Conservation (phyloP, 2,888 invertebrate species). For the Acleris laterana region DNA sequence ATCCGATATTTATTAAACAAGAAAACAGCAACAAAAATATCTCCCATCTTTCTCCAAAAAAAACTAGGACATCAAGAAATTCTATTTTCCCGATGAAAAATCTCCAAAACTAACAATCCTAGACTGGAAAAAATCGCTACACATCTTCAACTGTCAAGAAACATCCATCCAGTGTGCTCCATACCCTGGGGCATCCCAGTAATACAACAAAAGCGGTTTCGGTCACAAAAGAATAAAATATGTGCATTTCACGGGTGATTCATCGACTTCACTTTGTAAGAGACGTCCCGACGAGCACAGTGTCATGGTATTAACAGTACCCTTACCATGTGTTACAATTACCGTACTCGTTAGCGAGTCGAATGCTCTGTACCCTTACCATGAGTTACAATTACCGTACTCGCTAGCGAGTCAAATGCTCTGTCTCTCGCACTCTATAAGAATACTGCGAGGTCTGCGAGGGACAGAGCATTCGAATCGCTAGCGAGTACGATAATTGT, state of each 20-base stretch:
- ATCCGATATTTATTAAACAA: background rate
- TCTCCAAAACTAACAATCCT: conserved; percentile 2
- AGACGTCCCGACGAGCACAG: conserved; percentile 23
- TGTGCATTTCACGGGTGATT: conserved; percentile 48
- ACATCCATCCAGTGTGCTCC: conserved; percentile 31
- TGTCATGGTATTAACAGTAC: background rate
- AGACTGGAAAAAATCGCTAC: conserved; percentile 11
- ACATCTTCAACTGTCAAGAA: conserved; percentile 24
- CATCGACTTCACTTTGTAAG: conserved; percentile 44
- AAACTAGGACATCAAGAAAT: background rate
- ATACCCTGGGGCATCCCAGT: conserved; percentile 36
- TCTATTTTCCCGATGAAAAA: background rate
- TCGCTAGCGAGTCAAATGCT: too few species aligned
- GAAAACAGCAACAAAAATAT: background rate
- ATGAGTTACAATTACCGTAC: too few species aligned
- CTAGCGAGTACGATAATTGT: too few species aligned
- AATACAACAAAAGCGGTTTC: conserved; percentile 47
- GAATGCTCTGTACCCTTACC: too few species aligned
- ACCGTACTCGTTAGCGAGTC: too few species aligned
- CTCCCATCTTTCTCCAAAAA: background rate
- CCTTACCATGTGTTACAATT: too few species aligned
- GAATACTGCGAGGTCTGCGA: too few species aligned
- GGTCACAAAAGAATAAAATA: conserved; percentile 50
- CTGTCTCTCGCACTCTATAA: too few species aligned
- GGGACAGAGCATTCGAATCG: too few species aligned